Base-by-base conservation (phyloP, 1,140 invertebrate species). In the Palaemon carinicauda region DNA sequence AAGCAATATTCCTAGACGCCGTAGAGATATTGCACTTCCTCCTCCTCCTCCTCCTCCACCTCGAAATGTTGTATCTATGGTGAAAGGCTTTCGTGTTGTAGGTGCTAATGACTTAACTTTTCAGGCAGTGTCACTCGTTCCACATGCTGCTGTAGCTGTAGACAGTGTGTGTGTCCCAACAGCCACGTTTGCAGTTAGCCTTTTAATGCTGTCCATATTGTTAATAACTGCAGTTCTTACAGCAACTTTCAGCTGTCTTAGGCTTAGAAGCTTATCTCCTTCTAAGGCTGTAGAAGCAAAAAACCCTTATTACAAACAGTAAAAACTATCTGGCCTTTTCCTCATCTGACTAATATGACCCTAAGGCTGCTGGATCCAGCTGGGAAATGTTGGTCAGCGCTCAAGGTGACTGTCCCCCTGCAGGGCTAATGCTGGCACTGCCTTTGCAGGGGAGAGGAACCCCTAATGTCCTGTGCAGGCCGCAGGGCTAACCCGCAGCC, bases 61-160 rank as follows among this genome's bases (percentile, higher is more conserved):
- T n/a, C 82, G 31, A 29, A 87, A 79, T 19, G 51, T 69, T 3
- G 21, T 84, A 21, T 52, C 85, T 14, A 87, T 87, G 79, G 54
- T 81, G 24, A 51, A 71, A 81, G 85, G 85, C 1, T 87, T 87
- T 17, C 85, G 79, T 27, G 85, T 87, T 24, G 85, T 87, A 41
- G 85, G 52, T n/a, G 85, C 79, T 12, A 82, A 87, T 29, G 85
- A 87, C 85, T 31, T 87, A 3, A 77, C 60, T 21, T 87, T 87
- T 71, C 24, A 27, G 4, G 29, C 79, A 0, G 41, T 51, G 29
- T 29, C 65, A 3, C 27, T 31, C 21, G 15, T 54, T 7, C 24
- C 24, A 21, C 74, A 51, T 7, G 14, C 27, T 19, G 69, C 77
- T 15, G n/a, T 24, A 17, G 50, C 33, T 10, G 50, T 73, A 14